Percentiles rank a stretch among this genome's conserved stretches.
These are phyloP conservation scores for Aspidiotus rigidus DNA, from an alignment of 2,888 invertebrate species.

Conservation along the genomic window DNA sequence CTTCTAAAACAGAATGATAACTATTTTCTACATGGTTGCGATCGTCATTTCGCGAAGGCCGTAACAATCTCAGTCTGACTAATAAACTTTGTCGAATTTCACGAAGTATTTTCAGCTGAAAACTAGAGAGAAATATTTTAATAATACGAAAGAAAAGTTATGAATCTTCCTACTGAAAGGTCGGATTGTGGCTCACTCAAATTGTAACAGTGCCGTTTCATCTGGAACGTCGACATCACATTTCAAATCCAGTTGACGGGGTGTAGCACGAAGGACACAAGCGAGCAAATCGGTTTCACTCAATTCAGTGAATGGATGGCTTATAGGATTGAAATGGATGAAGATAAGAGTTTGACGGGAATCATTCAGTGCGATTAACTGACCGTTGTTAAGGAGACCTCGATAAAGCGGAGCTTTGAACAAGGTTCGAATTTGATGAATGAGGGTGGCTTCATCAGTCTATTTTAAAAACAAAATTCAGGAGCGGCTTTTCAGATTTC, in stretches of 20 bases:
- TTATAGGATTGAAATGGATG: slow-evolving; percentile 14
- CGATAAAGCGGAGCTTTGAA: too few species aligned
- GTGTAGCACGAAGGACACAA: slow-evolving; percentile 1
- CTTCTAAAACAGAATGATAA: slow-evolving; percentile 11
- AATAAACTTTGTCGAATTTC: background rate
- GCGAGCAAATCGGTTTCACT: background rate
- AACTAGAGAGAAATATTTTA: slow-evolving; percentile 1
- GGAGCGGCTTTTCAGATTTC: too few species aligned
- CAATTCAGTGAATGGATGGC: slow-evolving; percentile 7
- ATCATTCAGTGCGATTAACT: too few species aligned
- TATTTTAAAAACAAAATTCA: too few species aligned
- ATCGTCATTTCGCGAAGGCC: background rate
- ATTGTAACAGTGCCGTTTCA: background rate
- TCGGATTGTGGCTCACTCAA: background rate
- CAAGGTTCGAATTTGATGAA: too few species aligned
- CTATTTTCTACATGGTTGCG: background rate
- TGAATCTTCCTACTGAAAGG: slow-evolving; percentile 6
- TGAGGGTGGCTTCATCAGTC: too few species aligned
- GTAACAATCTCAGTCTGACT: slow-evolving; percentile 12
- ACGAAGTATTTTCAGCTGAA: background rate
- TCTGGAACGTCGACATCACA: background rate
- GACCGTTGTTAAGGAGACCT: too few species aligned
- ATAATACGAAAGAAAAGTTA: slow-evolving; percentile 8
- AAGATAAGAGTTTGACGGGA: background rate
- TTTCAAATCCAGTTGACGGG: background rate